Evolutionary conservation across 2,888 invertebrate genomes (phyloP).

Genomic region (Dynastes hyllus): DNA sequence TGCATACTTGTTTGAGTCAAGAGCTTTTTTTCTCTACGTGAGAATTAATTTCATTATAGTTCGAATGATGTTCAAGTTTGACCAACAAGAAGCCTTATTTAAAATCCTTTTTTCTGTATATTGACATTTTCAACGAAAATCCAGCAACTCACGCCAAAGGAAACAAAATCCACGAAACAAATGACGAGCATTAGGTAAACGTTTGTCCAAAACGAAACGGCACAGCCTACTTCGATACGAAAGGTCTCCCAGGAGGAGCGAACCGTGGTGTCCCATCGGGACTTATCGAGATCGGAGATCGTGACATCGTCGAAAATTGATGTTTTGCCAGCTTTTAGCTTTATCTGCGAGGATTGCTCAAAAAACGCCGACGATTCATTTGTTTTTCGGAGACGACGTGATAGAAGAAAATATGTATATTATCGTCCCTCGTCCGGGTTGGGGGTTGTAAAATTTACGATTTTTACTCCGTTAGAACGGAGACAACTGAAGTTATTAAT

Average conservation of each 20-base stretch:
- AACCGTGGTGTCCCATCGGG: constrained; percentile 57
- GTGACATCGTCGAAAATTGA: constrained; percentile 65
- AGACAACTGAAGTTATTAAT: constrained; percentile 53
- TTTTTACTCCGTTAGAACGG: constrained; percentile 6
- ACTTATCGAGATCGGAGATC: constrained; percentile 62
- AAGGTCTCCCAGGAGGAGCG: constrained; percentile 7
- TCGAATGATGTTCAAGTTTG: no score
- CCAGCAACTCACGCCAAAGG: neutral
- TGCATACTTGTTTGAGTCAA: no score
- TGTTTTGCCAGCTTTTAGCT: constrained; percentile 66
- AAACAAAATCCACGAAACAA: constrained; percentile 29
- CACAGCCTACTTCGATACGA: constrained; percentile 10
- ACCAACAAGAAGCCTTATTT: no score
- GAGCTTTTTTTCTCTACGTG: no score
- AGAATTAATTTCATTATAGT: no score
- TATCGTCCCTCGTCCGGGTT: constrained; percentile 1
- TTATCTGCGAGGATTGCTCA: constrained; percentile 37
- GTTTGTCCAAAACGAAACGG: constrained; percentile 22
- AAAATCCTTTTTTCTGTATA: no score
- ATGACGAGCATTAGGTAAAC: constrained; percentile 35
- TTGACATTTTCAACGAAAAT: no score
- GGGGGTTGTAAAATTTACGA: constrained; percentile 42
- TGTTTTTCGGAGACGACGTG: constrained; percentile 30
- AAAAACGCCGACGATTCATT: constrained; percentile 47
- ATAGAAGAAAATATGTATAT: constrained; percentile 28